Conservation (phyloP, 2,797 vertebrate species). For the Tolypeutes matacus region DNA sequence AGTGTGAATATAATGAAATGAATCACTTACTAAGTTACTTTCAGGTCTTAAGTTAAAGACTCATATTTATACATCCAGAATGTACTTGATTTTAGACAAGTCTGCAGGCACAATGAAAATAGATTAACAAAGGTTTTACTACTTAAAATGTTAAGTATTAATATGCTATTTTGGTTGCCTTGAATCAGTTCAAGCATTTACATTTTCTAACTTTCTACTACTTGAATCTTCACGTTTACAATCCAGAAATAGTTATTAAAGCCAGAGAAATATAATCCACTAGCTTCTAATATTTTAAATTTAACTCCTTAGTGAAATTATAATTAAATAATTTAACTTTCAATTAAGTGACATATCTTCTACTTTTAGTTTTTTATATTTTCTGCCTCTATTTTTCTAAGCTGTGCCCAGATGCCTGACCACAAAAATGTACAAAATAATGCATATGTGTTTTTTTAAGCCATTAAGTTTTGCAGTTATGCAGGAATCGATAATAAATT, state of each 20-base stretch:
- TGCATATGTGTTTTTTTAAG: too few species aligned
- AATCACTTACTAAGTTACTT: background rate
- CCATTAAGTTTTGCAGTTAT: too few species aligned
- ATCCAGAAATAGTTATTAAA: background rate
- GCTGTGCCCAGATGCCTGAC: too few species aligned
- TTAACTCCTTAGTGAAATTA: background rate
- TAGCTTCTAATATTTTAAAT: background rate
- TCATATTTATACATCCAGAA: background rate
- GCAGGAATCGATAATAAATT: background rate
- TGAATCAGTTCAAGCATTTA: background rate
- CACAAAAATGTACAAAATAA: too few species aligned
- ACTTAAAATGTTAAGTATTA: background rate
- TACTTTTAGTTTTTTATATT: background rate
- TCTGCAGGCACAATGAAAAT: background rate
- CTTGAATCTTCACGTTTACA: background rate
- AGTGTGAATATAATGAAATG: background rate
- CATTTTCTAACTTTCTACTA: background rate
- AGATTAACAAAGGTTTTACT: background rate
- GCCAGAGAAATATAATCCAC: background rate
- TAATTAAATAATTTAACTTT: constrained; percentile 9
- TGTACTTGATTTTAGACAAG: background rate
- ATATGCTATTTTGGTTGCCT: background rate
- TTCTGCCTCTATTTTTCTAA: too few species aligned
- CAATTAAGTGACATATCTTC: background rate
- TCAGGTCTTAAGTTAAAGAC: background rate